These are phyloP conservation scores for Eudorcas thomsonii DNA, from an alignment of 2,113 vertebrate species.

Conservation along the genomic window DNA sequence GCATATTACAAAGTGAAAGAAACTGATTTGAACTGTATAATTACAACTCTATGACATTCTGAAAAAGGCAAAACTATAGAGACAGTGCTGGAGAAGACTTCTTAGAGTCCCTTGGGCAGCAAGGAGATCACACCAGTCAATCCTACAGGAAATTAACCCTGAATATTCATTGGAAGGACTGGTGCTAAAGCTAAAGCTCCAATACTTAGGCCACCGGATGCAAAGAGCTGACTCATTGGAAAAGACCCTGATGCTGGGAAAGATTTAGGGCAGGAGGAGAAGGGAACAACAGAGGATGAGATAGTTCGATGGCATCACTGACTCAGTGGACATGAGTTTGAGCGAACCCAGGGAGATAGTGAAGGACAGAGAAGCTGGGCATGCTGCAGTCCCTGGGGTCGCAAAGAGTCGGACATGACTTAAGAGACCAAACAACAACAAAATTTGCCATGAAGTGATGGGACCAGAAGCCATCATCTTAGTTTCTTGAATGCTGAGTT, in stretches of 20 bases:
- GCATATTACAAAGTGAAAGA: background rate
- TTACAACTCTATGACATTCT: background rate
- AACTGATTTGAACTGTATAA: background rate
- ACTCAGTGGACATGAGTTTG: background rate
- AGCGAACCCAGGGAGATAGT: background rate
- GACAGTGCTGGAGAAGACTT: background rate
- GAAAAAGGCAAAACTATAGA: background rate
- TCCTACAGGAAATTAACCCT: background rate
- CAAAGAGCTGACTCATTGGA: background rate
- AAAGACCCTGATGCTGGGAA: background rate
- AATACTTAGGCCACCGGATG: background rate
- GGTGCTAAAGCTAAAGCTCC: background rate
- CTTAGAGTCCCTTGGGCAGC: background rate
- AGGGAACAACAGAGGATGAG: background rate
- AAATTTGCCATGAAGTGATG: background rate
- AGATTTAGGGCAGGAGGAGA: background rate
- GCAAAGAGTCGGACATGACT: fast-evolving
- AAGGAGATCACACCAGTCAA: background rate
- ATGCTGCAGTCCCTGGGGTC: background rate
- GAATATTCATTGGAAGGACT: background rate
- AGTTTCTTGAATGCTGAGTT: background rate
- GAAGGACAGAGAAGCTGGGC: background rate
- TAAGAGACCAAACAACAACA: background rate
- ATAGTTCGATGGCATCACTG: background rate
- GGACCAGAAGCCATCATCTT: background rate